Evolutionary conservation across 2,797 vertebrate genomes (phyloP).

Genomic region (Lagocephalus sceleratus): DNA sequence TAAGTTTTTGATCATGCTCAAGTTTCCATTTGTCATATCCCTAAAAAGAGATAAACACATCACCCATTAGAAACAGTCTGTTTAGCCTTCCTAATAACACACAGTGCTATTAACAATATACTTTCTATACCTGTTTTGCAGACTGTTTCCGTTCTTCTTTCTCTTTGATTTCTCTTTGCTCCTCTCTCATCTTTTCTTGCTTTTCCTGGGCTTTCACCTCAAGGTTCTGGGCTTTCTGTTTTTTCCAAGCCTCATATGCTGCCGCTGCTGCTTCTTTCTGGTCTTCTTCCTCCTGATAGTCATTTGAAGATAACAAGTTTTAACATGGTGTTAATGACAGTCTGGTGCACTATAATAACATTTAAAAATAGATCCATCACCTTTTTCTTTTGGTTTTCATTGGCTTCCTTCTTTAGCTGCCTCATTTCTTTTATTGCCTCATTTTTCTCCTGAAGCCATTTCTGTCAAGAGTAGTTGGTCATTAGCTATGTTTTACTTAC

Average conservation of each 20-base stretch:
- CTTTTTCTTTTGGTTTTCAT: constrained; percentile 67
- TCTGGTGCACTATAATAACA: not conserved
- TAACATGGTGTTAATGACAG: not conserved
- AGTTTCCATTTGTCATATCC: constrained; percentile 92
- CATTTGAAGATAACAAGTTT: constrained; percentile 6
- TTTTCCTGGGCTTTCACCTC: constrained; percentile 76
- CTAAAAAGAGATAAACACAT: constrained; percentile 60
- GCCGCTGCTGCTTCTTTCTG: constrained; percentile 83
- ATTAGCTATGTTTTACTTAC: not conserved
- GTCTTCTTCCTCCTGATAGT: constrained; percentile 74
- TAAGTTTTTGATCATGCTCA: constrained; percentile 77
- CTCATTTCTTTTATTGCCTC: constrained; percentile 68
- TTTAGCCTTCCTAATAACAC: not conserved
- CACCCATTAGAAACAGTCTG: not conserved
- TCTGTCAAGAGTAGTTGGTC: constrained; percentile 64
- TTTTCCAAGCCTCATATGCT: constrained; percentile 90
- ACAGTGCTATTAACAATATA: too few species aligned
- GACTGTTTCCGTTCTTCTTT: constrained; percentile 76
- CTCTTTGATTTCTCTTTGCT: constrained; percentile 74
- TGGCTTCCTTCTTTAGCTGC: constrained; percentile 78
- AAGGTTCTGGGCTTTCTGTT: constrained; percentile 80
- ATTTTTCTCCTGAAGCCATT: constrained; percentile 90
- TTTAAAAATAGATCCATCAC: constrained; percentile 41
- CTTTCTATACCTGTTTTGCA: constrained; percentile 74
- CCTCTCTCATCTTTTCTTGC: constrained; percentile 68